phyloP scores from a whole-genome alignment of 92 coral and sea anemone genomes.

The Porites divaricata region DNA sequence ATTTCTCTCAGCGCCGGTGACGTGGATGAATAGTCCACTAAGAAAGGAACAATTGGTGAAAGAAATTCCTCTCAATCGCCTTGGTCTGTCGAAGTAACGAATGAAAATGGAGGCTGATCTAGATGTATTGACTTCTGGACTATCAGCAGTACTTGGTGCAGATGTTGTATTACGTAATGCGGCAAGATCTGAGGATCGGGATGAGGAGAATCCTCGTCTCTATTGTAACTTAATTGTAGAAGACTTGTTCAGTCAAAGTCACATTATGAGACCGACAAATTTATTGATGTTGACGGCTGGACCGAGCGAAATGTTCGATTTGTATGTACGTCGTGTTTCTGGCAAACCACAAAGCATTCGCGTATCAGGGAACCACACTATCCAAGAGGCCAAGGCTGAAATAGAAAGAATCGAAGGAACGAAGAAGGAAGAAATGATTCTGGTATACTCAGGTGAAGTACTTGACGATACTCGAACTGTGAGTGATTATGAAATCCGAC shows the following conservation, averaged over 20 bases:
- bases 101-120: no score
- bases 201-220: slow-evolving; percentile 42
- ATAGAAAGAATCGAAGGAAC: slow-evolving; percentile 40
- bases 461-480: slow-evolving; percentile 45
- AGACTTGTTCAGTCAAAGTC: slow-evolving; percentile 51
- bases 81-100: no score
- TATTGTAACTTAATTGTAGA: not conserved
- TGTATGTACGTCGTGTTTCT: slow-evolving; percentile 38
- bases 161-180: slow-evolving; percentile 39
- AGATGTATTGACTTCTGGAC: slow-evolving; percentile 49
- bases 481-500: slow-evolving; percentile 9
- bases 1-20: no score
- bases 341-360: slow-evolving; percentile 31
- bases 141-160: slow-evolving; percentile 62
- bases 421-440: slow-evolving; percentile 21
- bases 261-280: slow-evolving; percentile 47
- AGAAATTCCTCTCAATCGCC: no score
- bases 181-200: not conserved
- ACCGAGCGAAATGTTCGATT: slow-evolving; percentile 21
- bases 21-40: no score
- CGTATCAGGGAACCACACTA: slow-evolving; percentile 37
- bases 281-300: not conserved
- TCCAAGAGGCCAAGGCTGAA: slow-evolving; percentile 44
- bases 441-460: slow-evolving; percentile 33
- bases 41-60: no score